These are phyloP conservation scores for Whitmania pigra DNA, from an alignment of 1,140 invertebrate genomes.

Conservation along the genomic window DNA sequence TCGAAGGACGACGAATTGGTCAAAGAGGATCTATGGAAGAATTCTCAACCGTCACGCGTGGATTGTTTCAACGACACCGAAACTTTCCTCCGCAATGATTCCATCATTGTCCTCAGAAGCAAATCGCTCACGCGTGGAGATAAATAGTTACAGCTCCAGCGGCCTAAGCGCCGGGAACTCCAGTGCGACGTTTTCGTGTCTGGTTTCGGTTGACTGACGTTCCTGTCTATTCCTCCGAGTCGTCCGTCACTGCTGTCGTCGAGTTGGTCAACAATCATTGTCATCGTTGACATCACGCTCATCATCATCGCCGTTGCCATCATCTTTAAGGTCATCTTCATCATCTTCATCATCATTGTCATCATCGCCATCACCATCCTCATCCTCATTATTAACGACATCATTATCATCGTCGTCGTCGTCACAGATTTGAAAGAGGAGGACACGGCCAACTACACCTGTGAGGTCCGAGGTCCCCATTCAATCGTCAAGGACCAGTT, in stretches of 20 bases:
- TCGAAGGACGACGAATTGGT: too few relatives aligned
- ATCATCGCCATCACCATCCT: neutral
- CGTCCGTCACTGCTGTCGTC: neutral
- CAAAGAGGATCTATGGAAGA: too few relatives aligned
- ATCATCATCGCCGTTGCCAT: neutral
- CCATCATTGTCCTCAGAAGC: too few relatives aligned
- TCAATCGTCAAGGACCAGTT: neutral
- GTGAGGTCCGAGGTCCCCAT: neutral
- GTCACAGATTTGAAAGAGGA: neutral
- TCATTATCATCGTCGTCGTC: neutral
- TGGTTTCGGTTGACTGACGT: too few relatives aligned
- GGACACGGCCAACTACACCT: slow-evolving; percentile 5
- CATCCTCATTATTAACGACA: neutral
- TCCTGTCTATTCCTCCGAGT: too few relatives aligned
- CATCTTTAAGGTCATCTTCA: neutral
- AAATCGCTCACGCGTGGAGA: too few relatives aligned
- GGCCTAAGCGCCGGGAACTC: too few relatives aligned
- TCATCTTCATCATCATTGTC: neutral
- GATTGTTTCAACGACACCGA: too few relatives aligned
- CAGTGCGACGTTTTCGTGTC: too few relatives aligned
- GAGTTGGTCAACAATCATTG: neutral
- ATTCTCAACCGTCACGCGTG: too few relatives aligned
- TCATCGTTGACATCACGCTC: neutral
- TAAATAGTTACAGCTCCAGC: too few relatives aligned
- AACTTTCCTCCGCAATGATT: too few relatives aligned